Percentiles rank a stretch among this genome's conserved stretches.
Evolutionary conservation across 2,797 vertebrate genomes (phyloP).

Genomic region (Hoplostethus mediterraneus): DNA sequence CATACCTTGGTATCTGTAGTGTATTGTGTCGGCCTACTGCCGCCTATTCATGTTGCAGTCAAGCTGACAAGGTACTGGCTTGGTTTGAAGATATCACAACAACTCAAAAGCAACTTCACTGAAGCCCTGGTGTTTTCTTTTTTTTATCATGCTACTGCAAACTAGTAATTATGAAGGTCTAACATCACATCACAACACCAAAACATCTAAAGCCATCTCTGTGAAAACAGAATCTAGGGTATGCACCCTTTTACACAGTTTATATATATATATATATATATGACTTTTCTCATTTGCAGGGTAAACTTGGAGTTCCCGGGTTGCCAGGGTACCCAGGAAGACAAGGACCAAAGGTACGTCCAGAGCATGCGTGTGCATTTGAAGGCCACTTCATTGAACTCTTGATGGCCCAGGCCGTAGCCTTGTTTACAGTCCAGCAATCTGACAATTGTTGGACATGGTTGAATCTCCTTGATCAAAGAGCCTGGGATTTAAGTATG

Average conservation of each 20-base stretch:
- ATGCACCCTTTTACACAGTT: background rate
- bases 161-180: too few species aligned
- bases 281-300: constrained; percentile 80
- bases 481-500: constrained; percentile 69
- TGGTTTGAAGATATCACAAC: too few species aligned
- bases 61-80: background rate
- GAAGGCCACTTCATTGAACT: constrained; percentile 38
- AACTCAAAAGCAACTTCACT: too few species aligned
- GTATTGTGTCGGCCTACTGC: background rate
- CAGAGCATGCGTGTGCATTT: constrained; percentile 18
- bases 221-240: too few species aligned
- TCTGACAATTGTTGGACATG: constrained; percentile 60
- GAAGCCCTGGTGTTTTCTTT: too few species aligned
- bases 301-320: constrained; percentile 97
- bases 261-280: constrained; percentile 1
- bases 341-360: constrained; percentile 93
- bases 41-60: constrained; percentile 1
- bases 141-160: too few species aligned
- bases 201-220: too few species aligned
- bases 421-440: constrained; percentile 39
- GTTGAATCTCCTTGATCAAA: constrained; percentile 82
- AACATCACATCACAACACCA: too few species aligned
- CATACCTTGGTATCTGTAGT: constrained; percentile 6
- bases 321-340: constrained; percentile 97
- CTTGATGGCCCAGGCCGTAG: constrained; percentile 45